These are phyloP conservation scores for Cheilosia impressa DNA, from an alignment of 2,888 invertebrate species.

Conservation along the genomic window DNA sequence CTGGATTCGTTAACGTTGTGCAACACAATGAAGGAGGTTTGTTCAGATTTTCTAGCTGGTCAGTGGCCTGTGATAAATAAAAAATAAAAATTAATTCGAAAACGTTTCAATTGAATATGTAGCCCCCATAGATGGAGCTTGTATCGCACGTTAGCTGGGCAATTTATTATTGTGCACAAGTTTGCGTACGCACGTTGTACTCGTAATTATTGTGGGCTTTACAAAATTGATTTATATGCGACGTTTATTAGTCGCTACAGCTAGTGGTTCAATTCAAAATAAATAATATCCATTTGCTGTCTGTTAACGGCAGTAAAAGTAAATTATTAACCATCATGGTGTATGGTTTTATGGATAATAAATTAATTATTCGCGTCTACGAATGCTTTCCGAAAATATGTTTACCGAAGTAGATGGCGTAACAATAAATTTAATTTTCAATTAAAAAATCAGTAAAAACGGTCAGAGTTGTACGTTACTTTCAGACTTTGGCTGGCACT, in stretches of 20 bases:
- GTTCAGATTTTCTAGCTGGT: not conserved
- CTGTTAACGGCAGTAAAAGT: constrained; percentile 29
- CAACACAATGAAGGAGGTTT: not conserved
- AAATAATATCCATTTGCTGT: constrained; percentile 9
- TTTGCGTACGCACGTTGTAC: not conserved
- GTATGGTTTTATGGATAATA: not conserved
- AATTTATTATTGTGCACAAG: not conserved
- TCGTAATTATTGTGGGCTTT: constrained; percentile 40
- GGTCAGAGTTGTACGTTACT: no score
- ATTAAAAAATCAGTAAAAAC: no score
- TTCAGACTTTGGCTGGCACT: no score
- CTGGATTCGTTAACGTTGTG: not conserved
- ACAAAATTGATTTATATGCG: constrained; percentile 20
- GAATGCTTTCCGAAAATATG: no score
- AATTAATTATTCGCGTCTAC: not conserved
- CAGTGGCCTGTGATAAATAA: not conserved
- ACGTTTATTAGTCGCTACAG: constrained; percentile 35
- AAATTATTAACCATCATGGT: constrained; percentile 1
- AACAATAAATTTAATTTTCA: no score
- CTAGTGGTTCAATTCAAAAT: constrained; percentile 12
- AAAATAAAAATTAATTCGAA: not conserved
- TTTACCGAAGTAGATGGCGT: no score
- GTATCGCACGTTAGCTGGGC: not conserved
- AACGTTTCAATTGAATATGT: constrained; percentile 11
- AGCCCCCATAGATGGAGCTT: constrained; percentile 12